A percentile compares a stretch with the other conserved stretches of the same genome.
phyloP scores from a whole-genome alignment of 2,888 invertebrate genomes.

The Polyploca ridens region DNA sequence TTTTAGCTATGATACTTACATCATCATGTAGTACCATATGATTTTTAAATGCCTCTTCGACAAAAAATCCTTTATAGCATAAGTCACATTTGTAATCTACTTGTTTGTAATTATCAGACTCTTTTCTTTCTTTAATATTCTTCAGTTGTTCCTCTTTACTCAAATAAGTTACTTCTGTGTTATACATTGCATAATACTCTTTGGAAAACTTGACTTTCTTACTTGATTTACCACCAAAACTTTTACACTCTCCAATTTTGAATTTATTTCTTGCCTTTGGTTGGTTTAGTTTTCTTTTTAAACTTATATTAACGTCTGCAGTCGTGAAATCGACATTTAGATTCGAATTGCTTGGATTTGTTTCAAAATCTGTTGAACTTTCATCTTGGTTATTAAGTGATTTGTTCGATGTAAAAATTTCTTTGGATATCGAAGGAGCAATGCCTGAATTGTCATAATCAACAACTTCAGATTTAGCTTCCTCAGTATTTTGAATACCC shows the following conservation, averaged over 20 bases:
- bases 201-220: neutral
- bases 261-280: neutral
- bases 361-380: no score
- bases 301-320: no score
- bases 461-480: neutral
- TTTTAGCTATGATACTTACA: constrained; percentile 8
- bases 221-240: neutral
- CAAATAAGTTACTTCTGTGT: constrained; percentile 2
- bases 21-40: constrained; percentile 15
- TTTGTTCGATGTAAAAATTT: neutral
- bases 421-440: neutral
- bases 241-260: neutral
- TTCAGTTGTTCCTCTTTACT: constrained; percentile 11
- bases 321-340: no score
- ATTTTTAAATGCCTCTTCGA: neutral
- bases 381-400: neutral
- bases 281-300: neutral
- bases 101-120: constrained; percentile 13
- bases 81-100: constrained; percentile 12
- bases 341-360: no score
- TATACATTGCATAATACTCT: constrained; percentile 2
- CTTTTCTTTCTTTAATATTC: constrained; percentile 13
- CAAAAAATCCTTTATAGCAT: constrained; percentile 14
- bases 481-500: neutral
- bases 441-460: neutral